These are phyloP conservation scores for Drosophila serrata DNA, from an alignment of 1,140 invertebrate species.

Conservation along the genomic window DNA sequence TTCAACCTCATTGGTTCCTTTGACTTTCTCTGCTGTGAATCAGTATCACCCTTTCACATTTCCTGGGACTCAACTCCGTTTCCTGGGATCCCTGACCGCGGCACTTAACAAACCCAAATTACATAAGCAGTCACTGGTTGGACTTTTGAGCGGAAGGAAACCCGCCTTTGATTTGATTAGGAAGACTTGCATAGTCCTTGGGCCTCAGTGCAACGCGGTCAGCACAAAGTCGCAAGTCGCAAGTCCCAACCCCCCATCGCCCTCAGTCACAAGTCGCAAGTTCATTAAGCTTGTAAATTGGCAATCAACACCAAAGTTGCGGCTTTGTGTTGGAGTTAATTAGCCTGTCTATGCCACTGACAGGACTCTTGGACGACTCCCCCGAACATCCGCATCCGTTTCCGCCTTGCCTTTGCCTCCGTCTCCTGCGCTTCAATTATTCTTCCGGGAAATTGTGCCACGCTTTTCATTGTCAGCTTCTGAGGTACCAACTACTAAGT, in stretches of 20 bases:
- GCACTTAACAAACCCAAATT: conserved; percentile 29
- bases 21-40: too few species aligned
- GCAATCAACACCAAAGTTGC: conserved; percentile 72
- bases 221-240: conserved; percentile 23
- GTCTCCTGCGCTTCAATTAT: conserved; percentile 19
- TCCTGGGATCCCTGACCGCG: neutral
- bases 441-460: conserved; percentile 17
- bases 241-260: neutral
- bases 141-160: neutral
- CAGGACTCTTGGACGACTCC: conserved; percentile 38
- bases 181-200: conserved; percentile 23
- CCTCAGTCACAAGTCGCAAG: conserved; percentile 41
- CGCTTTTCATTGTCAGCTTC: conserved; percentile 5
- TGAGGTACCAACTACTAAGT: neutral
- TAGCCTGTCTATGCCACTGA: conserved; percentile 66
- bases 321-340: conserved; percentile 73
- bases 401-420: conserved; percentile 11
- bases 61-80: neutral
- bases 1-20: too few species aligned
- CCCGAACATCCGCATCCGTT: neutral
- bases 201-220: conserved; percentile 16
- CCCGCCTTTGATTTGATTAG: conserved; percentile 52
- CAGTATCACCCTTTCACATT: neutral
- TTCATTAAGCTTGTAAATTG: conserved; percentile 74
- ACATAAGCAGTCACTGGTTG: conserved; percentile 13